Evolutionary conservation across 2,113 vertebrate genomes (phyloP), one percentile per base, ranked within the genome.

Genomic region (Chrysochloris asiatica): DNA sequence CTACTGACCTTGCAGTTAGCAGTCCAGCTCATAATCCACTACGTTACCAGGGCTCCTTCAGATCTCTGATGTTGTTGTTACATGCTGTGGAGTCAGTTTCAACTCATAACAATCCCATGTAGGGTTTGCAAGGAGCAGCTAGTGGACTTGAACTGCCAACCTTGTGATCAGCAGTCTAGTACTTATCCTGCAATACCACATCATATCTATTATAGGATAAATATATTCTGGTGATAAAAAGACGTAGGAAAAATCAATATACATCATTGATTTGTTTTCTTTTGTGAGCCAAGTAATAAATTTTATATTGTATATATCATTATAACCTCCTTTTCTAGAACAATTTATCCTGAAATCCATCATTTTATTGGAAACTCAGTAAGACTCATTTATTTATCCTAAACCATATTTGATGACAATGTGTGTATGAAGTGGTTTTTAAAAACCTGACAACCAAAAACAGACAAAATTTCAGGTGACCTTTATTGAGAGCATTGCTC

Each of bases 401-500:
- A n/a, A 91, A 43, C 36, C 71, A 19, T 33, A 59, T 47, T 30
- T 54, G 24, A 85, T 52, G n/a, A 33, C 6, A 28, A 21, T 56
- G 33, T 67, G 54, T 48, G 82, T 41, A 65, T 76, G 56, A 61
- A 26, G 28, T 82, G n/a, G 4, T 50, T 88, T 43, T 11, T 41
- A 59, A 56, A 90, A 65, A 19, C 30, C 2, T 61, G 28, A 13
- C 78, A 82, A 85, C 28, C 65, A 54, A 33, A 76, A 88, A 92
- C 16, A 21, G 59, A 22, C 47, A 50, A 0, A 56, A 21, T 78
- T 63, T 76, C 21, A 26, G 28, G 38, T 54, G 38, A 16, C 59
- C 83, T 90, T 86, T 50, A 59, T 17, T 67, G 59, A 92, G 38
- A 91, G 21, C 36, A 86, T 89, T 50, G 4, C 79, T 78, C 80